These are phyloP conservation scores for Malaclemys terrapin DNA, from an alignment of 2,113 vertebrate species.

Conservation along the genomic window DNA sequence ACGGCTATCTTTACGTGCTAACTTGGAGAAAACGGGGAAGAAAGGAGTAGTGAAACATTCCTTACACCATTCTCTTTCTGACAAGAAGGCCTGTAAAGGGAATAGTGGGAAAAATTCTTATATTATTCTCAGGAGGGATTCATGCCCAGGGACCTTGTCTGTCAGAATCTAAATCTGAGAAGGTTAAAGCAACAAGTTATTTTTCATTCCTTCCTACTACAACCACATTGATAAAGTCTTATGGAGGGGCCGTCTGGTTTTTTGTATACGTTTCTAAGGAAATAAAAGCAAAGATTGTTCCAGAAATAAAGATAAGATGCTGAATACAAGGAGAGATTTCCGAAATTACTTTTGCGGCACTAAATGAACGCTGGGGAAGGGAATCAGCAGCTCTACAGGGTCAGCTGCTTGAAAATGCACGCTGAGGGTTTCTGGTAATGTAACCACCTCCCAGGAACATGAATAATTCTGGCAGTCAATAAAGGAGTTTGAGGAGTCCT, in stretches of 20 bases:
- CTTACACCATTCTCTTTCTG: fast-evolving
- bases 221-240: fast-evolving
- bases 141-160: not conserved
- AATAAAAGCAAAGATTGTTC: not conserved
- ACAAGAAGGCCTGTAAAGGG: not conserved
- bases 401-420: not conserved
- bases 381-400: not conserved
- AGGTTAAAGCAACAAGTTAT: slow-evolving; percentile 15
- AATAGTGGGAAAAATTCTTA: slow-evolving; percentile 37
- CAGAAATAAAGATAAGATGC: not conserved
- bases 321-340: not conserved
- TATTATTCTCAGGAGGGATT: not conserved
- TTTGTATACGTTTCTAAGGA: not conserved
- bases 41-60: not conserved
- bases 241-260: not conserved
- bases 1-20: fast-evolving
- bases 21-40: not conserved
- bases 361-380: not conserved
- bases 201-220: not conserved
- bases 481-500: not conserved
- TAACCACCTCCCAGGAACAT: not conserved
- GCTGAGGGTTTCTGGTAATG: not conserved
- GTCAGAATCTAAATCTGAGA: not conserved
- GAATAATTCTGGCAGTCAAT: not conserved
- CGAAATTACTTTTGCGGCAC: not conserved